Evolutionary conservation across 2,113 vertebrate species (phyloP).

Genomic region (Myxocyprinus asiaticus): DNA sequence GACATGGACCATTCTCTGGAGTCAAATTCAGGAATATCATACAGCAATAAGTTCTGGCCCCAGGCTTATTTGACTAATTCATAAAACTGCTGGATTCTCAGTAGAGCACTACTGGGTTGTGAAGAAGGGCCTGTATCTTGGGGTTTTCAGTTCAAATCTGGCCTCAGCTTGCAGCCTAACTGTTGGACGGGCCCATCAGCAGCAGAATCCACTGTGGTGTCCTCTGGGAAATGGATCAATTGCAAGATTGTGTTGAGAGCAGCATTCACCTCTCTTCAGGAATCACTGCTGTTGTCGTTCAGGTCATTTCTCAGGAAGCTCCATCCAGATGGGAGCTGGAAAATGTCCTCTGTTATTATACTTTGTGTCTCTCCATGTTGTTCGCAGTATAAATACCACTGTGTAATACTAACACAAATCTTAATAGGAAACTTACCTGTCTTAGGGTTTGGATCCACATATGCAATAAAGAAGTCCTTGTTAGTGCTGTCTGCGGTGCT

Average conservation of each 20-base stretch:
- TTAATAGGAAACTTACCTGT: conserved; percentile 20
- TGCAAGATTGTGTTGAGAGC: conserved; percentile 46
- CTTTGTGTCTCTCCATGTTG: conserved; percentile 38
- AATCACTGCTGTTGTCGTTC: conserved; percentile 52
- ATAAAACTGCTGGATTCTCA: conserved; percentile 40
- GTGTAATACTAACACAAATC: conserved; percentile 24
- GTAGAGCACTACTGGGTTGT: conserved; percentile 11
- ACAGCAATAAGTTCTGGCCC: conserved; percentile 37
- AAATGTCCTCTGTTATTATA: conserved; percentile 23
- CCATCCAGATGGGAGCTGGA: conserved; percentile 35
- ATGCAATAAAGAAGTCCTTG: conserved; percentile 32
- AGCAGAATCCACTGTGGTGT: conserved; percentile 37
- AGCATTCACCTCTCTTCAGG: conserved; percentile 8
- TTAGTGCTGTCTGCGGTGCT: conserved; percentile 34
- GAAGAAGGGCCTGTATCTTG: conserved; percentile 27
- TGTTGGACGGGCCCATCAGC: not conserved
- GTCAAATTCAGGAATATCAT: conserved; percentile 31
- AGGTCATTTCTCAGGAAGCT: conserved; percentile 46
- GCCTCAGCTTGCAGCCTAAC: conserved; percentile 8
- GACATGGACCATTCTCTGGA: conserved; percentile 16
- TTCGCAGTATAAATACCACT: conserved; percentile 43
- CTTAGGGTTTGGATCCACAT: conserved; percentile 22
- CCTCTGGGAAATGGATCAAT: conserved; percentile 39
- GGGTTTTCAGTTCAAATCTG: conserved; percentile 20
- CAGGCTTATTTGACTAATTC: conserved; percentile 34